Evolutionary conservation across 2,888 invertebrate genomes (phyloP), one percentile per base, ranked within the genome.

Genomic region (Cordylochernes scorpioides): DNA sequence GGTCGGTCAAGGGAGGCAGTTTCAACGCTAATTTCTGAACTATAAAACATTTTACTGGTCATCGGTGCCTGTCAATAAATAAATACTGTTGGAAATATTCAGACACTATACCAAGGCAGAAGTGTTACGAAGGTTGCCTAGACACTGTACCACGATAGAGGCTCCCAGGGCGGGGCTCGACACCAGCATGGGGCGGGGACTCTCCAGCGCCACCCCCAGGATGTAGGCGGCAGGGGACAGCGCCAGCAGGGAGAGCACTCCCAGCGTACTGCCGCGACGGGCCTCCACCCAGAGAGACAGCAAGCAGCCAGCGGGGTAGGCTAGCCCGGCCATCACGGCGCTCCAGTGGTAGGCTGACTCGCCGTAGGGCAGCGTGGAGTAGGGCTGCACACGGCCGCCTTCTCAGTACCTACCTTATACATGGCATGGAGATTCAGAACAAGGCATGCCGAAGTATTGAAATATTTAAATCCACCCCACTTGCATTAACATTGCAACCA

Each of bases 281-380:
- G 31, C 12, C 21, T 40, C 35, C 9, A 55, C 30, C 38, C 62
- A 52, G 42, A 65, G 61, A 4, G 63, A 62, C 10, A 63, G 35
- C 34, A 63, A 59, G 48, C 65, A 78, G 34, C 71, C 71, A 15
- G 66, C 53, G 15, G 82, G 80, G 55, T 73, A 77, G 17, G 77
- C 72, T 52, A 77, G 66, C 35, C 68, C 68, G 40, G 69, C 62
- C 41, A 82, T 57, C 30, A 71, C 64, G 28, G 68, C 70, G 5
- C 72, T 62, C 46, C 74, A 57, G 55, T 78, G 77, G 55, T 75
- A 78, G 1, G 69, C 64, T 25, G 57, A 55, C 47, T 61, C 60
- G 9, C 78, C 75, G 53, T 78, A 80, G 8, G 80, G 74, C 46
- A 74, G 59, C 46, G 69, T 68, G 29, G 77, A 71, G 51, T 67